phyloP scores from a whole-genome alignment of 2,888 invertebrate species.

The Gastracanthus pulcherrimus region DNA sequence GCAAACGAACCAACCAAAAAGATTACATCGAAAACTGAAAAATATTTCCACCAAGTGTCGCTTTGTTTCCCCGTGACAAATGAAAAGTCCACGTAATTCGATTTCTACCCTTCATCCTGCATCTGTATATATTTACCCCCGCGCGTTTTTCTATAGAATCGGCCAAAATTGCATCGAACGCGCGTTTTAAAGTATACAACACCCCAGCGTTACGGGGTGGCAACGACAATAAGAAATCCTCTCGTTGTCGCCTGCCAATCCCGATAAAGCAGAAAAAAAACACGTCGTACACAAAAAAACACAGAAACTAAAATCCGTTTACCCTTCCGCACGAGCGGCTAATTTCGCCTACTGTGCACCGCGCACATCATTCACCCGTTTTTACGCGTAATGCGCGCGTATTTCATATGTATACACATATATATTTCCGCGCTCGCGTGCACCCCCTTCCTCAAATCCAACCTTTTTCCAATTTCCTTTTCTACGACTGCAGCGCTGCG shows the following conservation, averaged over 20 bases:
- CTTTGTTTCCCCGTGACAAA: slow-evolving; percentile 30
- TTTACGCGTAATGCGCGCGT: no score
- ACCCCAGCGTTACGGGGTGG: no score
- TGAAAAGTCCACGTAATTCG: slow-evolving; percentile 12
- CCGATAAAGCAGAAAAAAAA: slow-evolving; percentile 30
- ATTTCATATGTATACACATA: no score
- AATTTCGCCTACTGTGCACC: slow-evolving; percentile 52
- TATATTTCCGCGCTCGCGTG: background rate
- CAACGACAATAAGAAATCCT: no score
- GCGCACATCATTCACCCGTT: slow-evolving; percentile 1
- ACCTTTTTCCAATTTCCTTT: slow-evolving; percentile 56
- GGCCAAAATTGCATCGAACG: background rate
- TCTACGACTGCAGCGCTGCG: slow-evolving; percentile 59
- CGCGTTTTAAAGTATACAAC: slow-evolving; percentile 37
- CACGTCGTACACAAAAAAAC: background rate
- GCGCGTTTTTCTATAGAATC: background rate
- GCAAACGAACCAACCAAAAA: background rate
- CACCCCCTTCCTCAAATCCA: background rate
- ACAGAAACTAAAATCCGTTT: slow-evolving; percentile 48
- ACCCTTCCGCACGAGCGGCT: slow-evolving; percentile 59
- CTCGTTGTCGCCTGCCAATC: background rate
- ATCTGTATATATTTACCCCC: slow-evolving; percentile 39
- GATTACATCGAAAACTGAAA: slow-evolving; percentile 12
- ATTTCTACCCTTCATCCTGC: slow-evolving; percentile 21
- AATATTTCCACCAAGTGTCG: slow-evolving; percentile 19